Base-by-base conservation (phyloP, 2,888 invertebrate genomes). In the Saturnia pavonia region DNA sequence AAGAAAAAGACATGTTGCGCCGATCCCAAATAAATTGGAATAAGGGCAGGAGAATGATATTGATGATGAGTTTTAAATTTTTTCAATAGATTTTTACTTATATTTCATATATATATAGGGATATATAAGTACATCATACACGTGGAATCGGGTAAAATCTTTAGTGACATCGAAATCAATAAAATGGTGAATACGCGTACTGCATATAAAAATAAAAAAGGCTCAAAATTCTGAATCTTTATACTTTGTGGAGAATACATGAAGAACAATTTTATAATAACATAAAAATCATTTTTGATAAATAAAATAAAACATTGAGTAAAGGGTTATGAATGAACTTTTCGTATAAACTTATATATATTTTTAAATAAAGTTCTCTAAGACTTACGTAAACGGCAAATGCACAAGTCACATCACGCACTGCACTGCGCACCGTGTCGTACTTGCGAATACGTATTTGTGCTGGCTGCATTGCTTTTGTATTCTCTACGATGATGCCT, bases 381-480 rank as follows among this genome's bases (percentile, higher is more conserved):
- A 54, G 22, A 70, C 67, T 70, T 45, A 70, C 70, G 11, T 67
- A 65, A 65, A 72, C 74, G 74, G 72, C 75, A 75, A 76, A 74
- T 74, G 73, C 76, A 73, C 72, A 74, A 71, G 68, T 68, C 67
- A 67, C 66, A 71, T 75, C 69, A 65, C 66, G 69, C 76, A 72
- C 67, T 76, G 78, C 75, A 70, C 75, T 74, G 74, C 66, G 73
- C 71, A 70, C 77, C 70, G 74, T 60, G 69, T 75, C 76, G 76
- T 78, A 76, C 76, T 78, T 81, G 75, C 79, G 75, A 86, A 81
- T 85, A 82, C 75, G 77, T 75, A 71, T 81, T 73, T 77, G 77
- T 74, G 72, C 77, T 70, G 73, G 71, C 72, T 71, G 73, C 79
- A 67, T 77, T 77, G 81, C 85, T 87, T 89, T 88, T 88, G 86